A percentile compares a stretch with the other conserved stretches of the same genome.
These are phyloP conservation scores for Aleiodes sp. DNA, from an alignment of 1,140 invertebrate genomes.

Conservation along the genomic window DNA sequence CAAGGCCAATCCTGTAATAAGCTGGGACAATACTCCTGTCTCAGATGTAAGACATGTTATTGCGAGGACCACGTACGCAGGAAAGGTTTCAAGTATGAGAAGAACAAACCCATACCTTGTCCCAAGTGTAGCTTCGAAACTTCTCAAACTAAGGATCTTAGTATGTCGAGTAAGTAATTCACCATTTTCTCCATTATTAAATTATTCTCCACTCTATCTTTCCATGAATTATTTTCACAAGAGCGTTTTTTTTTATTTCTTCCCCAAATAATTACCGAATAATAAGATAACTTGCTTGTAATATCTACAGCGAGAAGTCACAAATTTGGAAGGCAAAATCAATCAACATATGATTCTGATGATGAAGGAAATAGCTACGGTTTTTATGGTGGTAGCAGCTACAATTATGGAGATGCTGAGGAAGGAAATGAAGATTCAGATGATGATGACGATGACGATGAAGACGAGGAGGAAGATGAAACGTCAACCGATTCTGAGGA, in stretches of 20 bases:
- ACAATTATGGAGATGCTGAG: conserved; percentile 66
- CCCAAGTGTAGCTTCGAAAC: conserved; percentile 95
- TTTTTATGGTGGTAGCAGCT: conserved; percentile 50
- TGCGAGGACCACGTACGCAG: conserved; percentile 96
- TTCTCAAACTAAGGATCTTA: conserved; percentile 91
- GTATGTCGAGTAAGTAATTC: conserved; percentile 87
- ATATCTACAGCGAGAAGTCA: conserved; percentile 76
- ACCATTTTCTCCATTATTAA: not conserved
- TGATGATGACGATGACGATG: conserved; percentile 67
- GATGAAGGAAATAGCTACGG: conserved; percentile 61
- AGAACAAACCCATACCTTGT: conserved; percentile 89
- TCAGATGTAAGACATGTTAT: conserved; percentile 94
- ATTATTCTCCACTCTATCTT: not conserved
- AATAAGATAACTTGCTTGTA: conserved; percentile 18
- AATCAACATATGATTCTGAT: conserved; percentile 65
- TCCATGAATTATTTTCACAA: too few relatives aligned
- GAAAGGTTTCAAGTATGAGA: conserved; percentile 93
- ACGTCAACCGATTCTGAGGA: conserved; percentile 37
- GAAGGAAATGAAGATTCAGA: conserved; percentile 69
- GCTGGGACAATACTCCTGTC: conserved; percentile 92
- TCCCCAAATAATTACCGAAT: not conserved
- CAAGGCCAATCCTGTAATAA: conserved; percentile 91
- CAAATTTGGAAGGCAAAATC: conserved; percentile 84
- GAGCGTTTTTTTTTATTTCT: too few relatives aligned
- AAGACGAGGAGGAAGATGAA: conserved; percentile 60